Conservation (phyloP, 1,140 invertebrate species). For the Plodia interpunctella region DNA sequence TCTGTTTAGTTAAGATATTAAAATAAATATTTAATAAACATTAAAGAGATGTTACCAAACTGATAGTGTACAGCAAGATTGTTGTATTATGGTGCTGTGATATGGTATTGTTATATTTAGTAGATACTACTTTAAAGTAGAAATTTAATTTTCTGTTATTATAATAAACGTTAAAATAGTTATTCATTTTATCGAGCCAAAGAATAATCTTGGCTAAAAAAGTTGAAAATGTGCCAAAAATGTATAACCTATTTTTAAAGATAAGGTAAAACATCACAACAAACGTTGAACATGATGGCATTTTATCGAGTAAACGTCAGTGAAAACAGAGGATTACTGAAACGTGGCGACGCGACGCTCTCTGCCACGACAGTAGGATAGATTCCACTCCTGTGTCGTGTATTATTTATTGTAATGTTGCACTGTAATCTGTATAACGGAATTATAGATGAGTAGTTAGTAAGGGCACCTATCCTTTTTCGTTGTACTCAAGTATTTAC, state of each 20-base stretch:
- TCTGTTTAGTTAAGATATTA: constrained; percentile 40
- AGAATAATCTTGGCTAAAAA: constrained; percentile 15
- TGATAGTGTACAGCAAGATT: constrained; percentile 40
- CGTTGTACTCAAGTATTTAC: too few species aligned
- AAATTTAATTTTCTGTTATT: constrained; percentile 26
- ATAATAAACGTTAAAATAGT: constrained; percentile 19
- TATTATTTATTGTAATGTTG: too few species aligned
- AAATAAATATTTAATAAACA: constrained; percentile 37
- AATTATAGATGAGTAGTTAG: too few species aligned
- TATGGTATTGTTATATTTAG: constrained; percentile 59
- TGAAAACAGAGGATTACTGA: not conserved
- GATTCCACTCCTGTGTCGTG: too few species aligned
- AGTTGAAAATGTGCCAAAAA: constrained; percentile 27
- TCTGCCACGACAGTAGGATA: not conserved
- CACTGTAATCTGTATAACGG: too few species aligned
- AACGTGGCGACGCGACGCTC: not conserved
- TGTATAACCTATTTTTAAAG: constrained; percentile 11
- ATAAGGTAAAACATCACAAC: not conserved
- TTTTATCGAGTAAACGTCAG: not conserved
- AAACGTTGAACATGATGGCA: not conserved
- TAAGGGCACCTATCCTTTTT: too few species aligned
- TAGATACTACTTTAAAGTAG: constrained; percentile 39
- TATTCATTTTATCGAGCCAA: constrained; percentile 8
- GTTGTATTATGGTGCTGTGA: constrained; percentile 58
- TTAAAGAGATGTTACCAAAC: constrained; percentile 42